Evolutionary conservation across 64 coral and sea anemone genomes (phyloP).

Genomic region (Dendronephthya gigantea): DNA sequence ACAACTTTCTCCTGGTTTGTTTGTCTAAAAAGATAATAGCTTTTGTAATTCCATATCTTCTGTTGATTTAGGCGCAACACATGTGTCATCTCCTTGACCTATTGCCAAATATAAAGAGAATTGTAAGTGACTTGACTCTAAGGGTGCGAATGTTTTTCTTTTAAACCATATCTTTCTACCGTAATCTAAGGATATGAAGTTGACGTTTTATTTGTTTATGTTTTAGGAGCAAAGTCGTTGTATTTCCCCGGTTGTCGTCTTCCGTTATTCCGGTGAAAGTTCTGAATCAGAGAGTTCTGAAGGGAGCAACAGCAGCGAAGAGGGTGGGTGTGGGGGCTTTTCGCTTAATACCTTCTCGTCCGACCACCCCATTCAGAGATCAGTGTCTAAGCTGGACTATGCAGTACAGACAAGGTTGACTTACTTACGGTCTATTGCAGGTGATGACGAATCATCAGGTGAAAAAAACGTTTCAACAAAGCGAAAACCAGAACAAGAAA

Average conservation of each 20-base stretch:
- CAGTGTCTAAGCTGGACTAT: no score
- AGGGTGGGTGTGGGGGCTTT: neutral
- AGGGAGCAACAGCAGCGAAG: neutral
- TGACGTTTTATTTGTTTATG: neutral
- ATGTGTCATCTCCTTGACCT: conserved; percentile 7
- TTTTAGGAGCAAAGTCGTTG: conserved; percentile 2
- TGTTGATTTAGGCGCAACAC: neutral
- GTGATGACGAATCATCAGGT: neutral
- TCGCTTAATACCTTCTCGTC: no score
- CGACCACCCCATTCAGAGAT: no score
- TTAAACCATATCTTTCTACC: no score
- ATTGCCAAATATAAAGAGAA: neutral
- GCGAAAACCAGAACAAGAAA: neutral
- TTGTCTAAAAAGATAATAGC: no score
- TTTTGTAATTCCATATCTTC: no score
- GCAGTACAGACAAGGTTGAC: neutral
- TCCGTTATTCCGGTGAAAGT: neutral
- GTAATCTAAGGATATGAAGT: no score
- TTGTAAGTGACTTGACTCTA: neutral
- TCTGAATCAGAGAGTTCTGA: neutral
- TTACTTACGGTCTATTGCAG: neutral
- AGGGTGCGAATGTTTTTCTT: neutral
- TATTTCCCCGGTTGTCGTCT: neutral
- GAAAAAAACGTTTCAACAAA: conserved; percentile 1
- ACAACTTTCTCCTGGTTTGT: neutral